These are phyloP conservation scores for Endotricha flammealis DNA, from an alignment of 2,888 invertebrate species.

Conservation along the genomic window DNA sequence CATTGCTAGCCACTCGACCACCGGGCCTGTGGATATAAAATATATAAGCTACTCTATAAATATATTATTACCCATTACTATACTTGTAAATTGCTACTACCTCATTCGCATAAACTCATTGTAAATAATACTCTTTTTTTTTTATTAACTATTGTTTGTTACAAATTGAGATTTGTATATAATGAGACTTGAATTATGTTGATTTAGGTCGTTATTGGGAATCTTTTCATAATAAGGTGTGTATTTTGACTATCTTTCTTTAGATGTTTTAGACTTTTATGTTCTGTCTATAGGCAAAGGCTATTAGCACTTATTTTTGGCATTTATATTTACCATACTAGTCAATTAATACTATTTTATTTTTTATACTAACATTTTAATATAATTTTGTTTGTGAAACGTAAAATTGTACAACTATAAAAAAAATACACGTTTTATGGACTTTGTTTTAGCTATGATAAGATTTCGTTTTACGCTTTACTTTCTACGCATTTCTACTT, in stretches of 20 bases:
- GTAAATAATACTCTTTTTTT: constrained; percentile 15
- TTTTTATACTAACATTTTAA: background rate
- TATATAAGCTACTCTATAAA: too few species aligned
- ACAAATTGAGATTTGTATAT: constrained; percentile 16
- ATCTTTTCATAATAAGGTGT: constrained; percentile 65
- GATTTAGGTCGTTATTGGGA: constrained; percentile 71
- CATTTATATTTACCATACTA: background rate
- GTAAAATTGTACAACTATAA: too few species aligned
- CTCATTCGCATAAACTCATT: constrained; percentile 14
- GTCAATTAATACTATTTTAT: constrained; percentile 1
- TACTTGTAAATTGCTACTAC: too few species aligned
- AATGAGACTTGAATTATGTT: constrained; percentile 37
- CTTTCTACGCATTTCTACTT: too few species aligned
- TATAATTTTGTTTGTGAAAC: background rate
- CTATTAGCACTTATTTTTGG: too few species aligned
- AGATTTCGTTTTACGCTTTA: too few species aligned
- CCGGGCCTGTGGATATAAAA: too few species aligned
- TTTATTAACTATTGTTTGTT: background rate
- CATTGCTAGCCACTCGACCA: too few species aligned
- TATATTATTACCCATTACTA: too few species aligned
- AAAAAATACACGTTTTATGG: too few species aligned
- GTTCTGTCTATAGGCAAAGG: background rate
- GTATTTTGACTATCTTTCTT: constrained; percentile 30
- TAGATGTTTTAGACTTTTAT: background rate
- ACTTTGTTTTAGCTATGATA: too few species aligned